Percentiles rank a stretch among this genome's conserved stretches.
phyloP scores from a whole-genome alignment of 1,140 invertebrate species.

The Portunus trituberculatus region DNA sequence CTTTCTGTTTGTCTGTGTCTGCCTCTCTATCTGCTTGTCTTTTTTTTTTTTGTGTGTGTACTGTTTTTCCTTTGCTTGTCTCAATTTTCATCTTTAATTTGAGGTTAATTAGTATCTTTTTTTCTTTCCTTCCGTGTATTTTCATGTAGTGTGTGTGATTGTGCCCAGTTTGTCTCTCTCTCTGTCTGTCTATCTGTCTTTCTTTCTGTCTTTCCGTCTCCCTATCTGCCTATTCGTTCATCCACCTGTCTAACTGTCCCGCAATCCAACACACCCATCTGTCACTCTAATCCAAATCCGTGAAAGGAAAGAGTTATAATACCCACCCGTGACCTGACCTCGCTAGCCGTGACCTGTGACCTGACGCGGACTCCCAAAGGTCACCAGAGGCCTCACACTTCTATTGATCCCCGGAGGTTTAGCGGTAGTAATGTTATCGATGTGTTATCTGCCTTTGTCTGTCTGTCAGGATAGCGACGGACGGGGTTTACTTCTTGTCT shows the following conservation, averaged over 20 bases:
- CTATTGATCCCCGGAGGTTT: background rate
- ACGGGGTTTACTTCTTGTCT: background rate
- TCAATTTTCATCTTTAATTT: too few species aligned
- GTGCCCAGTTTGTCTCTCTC: background rate
- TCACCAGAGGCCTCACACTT: background rate
- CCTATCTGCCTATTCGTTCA: background rate
- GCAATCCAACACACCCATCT: background rate
- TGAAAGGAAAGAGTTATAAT: background rate
- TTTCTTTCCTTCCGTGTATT: too few species aligned
- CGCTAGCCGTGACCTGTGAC: background rate
- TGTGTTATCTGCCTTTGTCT: background rate
- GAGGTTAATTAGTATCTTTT: too few species aligned
- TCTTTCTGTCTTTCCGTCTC: background rate
- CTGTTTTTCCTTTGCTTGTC: too few species aligned
- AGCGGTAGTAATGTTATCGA: background rate
- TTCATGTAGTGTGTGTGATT: too few species aligned
- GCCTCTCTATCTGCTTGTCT: background rate
- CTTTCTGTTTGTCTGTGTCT: background rate
- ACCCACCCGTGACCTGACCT: background rate
- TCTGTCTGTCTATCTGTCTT: background rate
- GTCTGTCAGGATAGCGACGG: background rate
- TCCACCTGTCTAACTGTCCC: background rate
- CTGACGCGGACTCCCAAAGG: background rate
- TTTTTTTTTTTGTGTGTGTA: too few species aligned
- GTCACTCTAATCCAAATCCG: background rate